phyloP scores from a whole-genome alignment of 2,888 invertebrate species.

The Hirtodrosophila alboralis region DNA sequence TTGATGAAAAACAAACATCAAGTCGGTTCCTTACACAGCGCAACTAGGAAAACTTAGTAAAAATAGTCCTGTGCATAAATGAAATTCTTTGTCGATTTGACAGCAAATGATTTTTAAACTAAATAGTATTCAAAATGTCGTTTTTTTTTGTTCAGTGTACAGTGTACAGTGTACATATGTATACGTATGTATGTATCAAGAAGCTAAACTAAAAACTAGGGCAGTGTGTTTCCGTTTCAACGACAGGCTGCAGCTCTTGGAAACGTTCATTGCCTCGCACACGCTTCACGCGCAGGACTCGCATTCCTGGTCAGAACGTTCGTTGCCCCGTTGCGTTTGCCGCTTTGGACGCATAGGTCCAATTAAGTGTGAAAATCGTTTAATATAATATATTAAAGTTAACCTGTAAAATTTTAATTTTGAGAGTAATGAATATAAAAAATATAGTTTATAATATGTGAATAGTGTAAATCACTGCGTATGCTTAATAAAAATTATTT shows the following conservation, averaged over 20 bases:
- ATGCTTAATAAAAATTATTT: constrained; percentile 51
- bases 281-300: constrained; percentile 44
- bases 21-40: too few species aligned
- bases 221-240: constrained; percentile 82
- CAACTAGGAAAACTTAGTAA: too few species aligned
- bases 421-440: too few species aligned
- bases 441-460: too few species aligned
- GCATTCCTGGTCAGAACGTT: constrained; percentile 15
- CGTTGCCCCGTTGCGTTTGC: constrained; percentile 19
- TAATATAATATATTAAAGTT: background rate
- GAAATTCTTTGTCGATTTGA: too few species aligned
- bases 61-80: too few species aligned
- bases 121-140: too few species aligned
- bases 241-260: constrained; percentile 60
- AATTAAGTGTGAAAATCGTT: constrained; percentile 9
- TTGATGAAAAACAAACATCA: too few species aligned
- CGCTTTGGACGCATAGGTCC: background rate
- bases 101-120: too few species aligned
- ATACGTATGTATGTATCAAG: constrained; percentile 40
- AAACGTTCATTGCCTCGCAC: constrained; percentile 63
- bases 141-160: too few species aligned
- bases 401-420: background rate
- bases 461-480: constrained; percentile 25
- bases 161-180: constrained; percentile 4
- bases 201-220: constrained; percentile 80